These are phyloP conservation scores for Xerus rutilus DNA, from an alignment of 2,797 vertebrate species.

Conservation along the genomic window DNA sequence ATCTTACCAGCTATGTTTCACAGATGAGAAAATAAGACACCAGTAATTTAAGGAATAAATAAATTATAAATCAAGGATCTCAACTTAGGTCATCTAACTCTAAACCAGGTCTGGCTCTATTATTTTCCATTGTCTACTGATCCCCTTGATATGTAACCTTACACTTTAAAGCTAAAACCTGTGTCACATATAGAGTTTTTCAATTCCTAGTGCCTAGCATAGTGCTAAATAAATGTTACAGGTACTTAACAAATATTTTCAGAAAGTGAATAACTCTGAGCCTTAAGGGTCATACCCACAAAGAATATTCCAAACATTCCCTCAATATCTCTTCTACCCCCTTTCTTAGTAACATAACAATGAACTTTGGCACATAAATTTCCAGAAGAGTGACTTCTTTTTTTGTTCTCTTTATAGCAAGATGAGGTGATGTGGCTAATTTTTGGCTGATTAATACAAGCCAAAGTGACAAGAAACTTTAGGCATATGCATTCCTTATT, in stretches of 20 bases:
- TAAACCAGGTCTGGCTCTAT: background rate
- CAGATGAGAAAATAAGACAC: constrained; percentile 29
- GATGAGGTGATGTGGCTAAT: background rate
- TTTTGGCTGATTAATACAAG: background rate
- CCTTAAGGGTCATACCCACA: background rate
- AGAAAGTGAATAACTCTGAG: background rate
- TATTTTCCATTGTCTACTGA: background rate
- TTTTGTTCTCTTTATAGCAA: background rate
- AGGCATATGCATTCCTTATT: background rate
- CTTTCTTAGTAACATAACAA: background rate
- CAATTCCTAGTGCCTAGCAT: background rate
- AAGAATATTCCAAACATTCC: background rate
- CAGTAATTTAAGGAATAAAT: constrained; percentile 45
- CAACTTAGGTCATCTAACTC: background rate
- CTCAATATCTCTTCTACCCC: background rate
- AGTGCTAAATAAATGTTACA: background rate
- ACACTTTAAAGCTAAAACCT: constrained; percentile 36
- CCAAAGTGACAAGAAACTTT: constrained; percentile 9
- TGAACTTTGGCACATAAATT: constrained; percentile 1
- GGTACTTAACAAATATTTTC: background rate
- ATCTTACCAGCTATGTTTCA: constrained; percentile 9
- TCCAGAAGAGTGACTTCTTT: background rate
- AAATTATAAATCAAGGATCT: constrained; percentile 47
- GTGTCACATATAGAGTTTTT: background rate
- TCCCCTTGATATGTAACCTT: background rate